Base-by-base conservation (phyloP, 2,113 vertebrate genomes). In the Colaptes auratus region DNA sequence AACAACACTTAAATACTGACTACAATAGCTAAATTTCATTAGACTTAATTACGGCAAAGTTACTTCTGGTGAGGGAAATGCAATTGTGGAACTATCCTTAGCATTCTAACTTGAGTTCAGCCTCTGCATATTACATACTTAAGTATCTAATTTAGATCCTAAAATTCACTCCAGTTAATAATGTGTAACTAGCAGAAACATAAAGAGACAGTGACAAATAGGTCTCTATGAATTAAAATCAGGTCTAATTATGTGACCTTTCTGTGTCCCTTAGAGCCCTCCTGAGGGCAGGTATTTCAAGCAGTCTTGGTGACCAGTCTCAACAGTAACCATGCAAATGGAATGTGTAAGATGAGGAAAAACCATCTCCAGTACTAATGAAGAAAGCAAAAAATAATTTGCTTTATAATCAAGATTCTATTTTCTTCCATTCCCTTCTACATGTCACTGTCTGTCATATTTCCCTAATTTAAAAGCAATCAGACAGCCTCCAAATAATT, bases 181-280 rank as follows among this genome's bases (percentile, higher is more conserved):
- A 98, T 39, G 31, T 88, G 96, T 95, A 98, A 98, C 98, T 97
- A 97, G 96, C 93, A 97, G 97, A 96, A 97, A 97, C 93, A 96
- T 95, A 94, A 96, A 90, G 86, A 96, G 94, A 95, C 92, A 95
- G 93, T 63, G 71, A 97, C 97, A 98, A 98, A 96, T 96, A 96
- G 97, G 89, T 92, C 93, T 94, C 95, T 94, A 90, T 97, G 97
- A 99, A 99, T 98, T 98, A 98, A 99, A 98, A 98, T 98, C 98
- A 97, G 96, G 97, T 97, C 97, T 98, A 98, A 98, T 98, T 98
- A 98, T 97, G 94, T 97, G 97, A 98, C 97, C 97, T 97, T 96
- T 97, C 82, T 73, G 92, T 96, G 97, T 98, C 92, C 96, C 91
- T 96, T 91, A 90, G 80, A 96, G 91, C 92, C 93, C 92, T 97